phyloP scores from a whole-genome alignment of 2,113 vertebrate genomes.

The Montifringilla adamsi region DNA sequence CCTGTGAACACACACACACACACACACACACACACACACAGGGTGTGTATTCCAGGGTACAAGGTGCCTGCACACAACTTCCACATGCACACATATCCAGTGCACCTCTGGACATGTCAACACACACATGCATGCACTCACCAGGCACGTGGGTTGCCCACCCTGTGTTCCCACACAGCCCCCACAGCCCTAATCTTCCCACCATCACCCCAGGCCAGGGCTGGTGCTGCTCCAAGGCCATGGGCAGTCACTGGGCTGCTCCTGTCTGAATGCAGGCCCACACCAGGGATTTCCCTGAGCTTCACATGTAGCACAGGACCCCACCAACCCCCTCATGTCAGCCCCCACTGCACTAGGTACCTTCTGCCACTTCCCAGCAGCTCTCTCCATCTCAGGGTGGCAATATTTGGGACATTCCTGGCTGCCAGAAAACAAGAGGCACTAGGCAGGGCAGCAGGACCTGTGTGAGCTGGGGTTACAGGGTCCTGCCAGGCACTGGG shows the following conservation, averaged over 20 bases:
- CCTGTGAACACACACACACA: not conserved
- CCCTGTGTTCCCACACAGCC: rapidly evolving
- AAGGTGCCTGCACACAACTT: rapidly evolving
- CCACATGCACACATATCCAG: rapidly evolving
- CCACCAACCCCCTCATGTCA: rapidly evolving
- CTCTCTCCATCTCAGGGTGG: not conserved
- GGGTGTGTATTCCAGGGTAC: rapidly evolving
- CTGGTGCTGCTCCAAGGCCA: not conserved
- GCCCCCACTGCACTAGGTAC: not conserved
- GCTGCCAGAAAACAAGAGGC: not conserved
- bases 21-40: not conserved
- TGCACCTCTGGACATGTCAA: not conserved
- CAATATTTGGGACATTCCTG: not conserved
- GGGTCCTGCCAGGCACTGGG: not conserved
- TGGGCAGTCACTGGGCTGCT: not conserved
- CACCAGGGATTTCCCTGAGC: not conserved
- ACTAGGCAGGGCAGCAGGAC: not conserved
- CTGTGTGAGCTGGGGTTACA: not conserved
- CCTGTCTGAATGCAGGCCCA: not conserved
- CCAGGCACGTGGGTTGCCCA: not conserved
- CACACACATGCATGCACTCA: rapidly evolving
- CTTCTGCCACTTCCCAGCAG: not conserved
- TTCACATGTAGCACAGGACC: no score
- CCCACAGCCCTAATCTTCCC: not conserved
- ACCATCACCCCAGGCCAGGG: no score